Conservation (phyloP, 1,140 invertebrate species). For the Vanessa atalanta region DNA sequence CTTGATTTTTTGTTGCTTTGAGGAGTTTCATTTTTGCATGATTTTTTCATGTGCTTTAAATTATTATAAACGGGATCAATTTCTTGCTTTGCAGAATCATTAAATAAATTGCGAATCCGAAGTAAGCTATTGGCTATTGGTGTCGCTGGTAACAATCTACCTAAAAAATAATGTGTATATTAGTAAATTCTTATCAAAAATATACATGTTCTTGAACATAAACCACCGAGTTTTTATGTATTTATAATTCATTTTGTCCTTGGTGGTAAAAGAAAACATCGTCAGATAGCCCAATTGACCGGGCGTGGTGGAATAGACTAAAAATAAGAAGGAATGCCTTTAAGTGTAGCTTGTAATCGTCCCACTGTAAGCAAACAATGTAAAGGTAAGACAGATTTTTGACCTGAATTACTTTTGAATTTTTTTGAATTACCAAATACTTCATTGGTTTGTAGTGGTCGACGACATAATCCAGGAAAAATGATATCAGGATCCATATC, state of each 20-base stretch:
- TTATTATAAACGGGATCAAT: conserved; percentile 55
- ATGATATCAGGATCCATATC: conserved; percentile 44
- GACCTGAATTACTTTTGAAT: not conserved
- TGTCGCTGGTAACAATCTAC: conserved; percentile 30
- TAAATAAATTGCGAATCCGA: conserved; percentile 62
- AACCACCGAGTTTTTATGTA: too few species aligned
- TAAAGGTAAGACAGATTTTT: too few species aligned
- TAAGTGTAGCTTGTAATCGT: too few species aligned
- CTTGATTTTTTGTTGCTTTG: not conserved
- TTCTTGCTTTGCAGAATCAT: conserved; percentile 52
- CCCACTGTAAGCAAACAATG: too few species aligned
- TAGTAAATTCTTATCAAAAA: not conserved
- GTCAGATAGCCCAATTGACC: too few species aligned
- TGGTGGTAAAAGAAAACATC: too few species aligned
- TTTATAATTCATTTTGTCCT: not conserved
- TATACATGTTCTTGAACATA: too few species aligned
- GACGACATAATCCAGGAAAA: conserved; percentile 54
- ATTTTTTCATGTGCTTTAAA: conserved; percentile 22
- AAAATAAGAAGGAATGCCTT: too few species aligned
- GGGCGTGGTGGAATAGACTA: too few species aligned
- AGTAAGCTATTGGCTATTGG: conserved; percentile 53
- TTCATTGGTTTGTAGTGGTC: not conserved
- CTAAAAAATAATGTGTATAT: conserved; percentile 41
- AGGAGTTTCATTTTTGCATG: not conserved
- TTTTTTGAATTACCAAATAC: not conserved